Conservation (phyloP, 2,888 invertebrate genomes). For the Volucella inanis region DNA sequence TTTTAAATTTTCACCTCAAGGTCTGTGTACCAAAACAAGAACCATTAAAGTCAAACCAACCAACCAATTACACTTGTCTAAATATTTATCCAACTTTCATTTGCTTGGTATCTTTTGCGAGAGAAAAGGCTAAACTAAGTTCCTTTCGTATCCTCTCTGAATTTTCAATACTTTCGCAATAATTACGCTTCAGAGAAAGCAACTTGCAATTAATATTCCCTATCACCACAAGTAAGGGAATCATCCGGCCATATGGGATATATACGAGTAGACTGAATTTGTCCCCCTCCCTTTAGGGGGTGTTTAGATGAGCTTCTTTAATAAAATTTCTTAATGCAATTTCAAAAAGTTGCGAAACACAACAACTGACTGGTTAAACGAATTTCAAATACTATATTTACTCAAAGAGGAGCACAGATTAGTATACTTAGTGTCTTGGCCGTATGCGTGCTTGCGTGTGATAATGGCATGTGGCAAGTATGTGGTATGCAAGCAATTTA, state of each 20-base stretch:
- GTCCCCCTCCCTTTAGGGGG: background rate
- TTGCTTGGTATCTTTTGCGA: no score
- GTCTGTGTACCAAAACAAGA: no score
- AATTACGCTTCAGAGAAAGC: constrained; percentile 17
- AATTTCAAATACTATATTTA: constrained; percentile 43
- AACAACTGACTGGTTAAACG: constrained; percentile 9
- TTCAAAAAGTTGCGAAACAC: constrained; percentile 30
- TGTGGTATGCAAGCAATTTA: constrained; percentile 43
- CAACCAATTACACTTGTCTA: no score
- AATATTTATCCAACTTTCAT: no score
- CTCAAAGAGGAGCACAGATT: constrained; percentile 35
- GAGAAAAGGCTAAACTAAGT: no score
- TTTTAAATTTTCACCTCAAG: no score
- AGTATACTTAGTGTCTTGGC: constrained; percentile 13
- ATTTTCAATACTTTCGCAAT: constrained; percentile 12
- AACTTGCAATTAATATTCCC: constrained; percentile 18
- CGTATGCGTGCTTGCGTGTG: constrained; percentile 7
- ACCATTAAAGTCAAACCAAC: no score
- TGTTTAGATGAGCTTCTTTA: constrained; percentile 10
- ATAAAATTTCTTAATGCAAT: constrained; percentile 31
- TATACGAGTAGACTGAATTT: background rate
- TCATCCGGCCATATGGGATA: constrained; percentile 1
- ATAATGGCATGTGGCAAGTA: constrained; percentile 4
- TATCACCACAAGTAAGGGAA: constrained; percentile 24
- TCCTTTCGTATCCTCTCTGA: no score